Base-by-base conservation (phyloP, 1,140 invertebrate species). In the Arctopsyche grandis region DNA sequence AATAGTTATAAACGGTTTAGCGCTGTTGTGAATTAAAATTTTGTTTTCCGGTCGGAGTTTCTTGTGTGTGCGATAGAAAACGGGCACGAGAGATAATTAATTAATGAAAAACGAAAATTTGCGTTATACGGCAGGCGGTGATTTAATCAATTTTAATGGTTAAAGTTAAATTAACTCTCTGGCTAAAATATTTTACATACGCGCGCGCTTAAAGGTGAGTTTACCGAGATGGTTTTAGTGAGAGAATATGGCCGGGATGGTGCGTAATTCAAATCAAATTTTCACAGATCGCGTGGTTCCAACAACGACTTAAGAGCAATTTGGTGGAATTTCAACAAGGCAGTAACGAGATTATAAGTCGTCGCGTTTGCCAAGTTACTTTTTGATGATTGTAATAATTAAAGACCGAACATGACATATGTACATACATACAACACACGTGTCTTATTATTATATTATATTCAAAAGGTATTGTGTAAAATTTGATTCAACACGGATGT, bases 131-230 rank as follows among this genome's bases (percentile, higher is more conserved):
- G 24, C 9, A 10, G 63, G 24, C 9, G 9, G 7, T 14, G 14
- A 21, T 66, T 26, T 66, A 66, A 66, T 66, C 63, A 66, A 66
- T 66, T 66, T 66, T 66, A 66, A 66, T 66, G 63, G 63, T 26
- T 66, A 66, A 66, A 66, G 63, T 66, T 66, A 66, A 66, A 66
- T 66, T 66, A 66, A 66, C 63, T 22, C 63, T 22, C 63, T 5
- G 24, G 24, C 22, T 14, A 38, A 66, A 66, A 66, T 66, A 66
- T 66, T 66, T 66, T 66, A 66, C 63, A 66, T 66, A 38, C 29
- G 21, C 24, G 21, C 24, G 63, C 58, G 58, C 58, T 22, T 22
- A 60, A 66, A 66, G 63, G 63, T 66, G 63, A 26, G 24, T 66
- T 66, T 26, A 29, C 0, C 58, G 58, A 24, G 10, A 16, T 52